Evolutionary conservation across 2,888 invertebrate species (phyloP).

Genomic region (Brachypalpus laphriformis): DNA sequence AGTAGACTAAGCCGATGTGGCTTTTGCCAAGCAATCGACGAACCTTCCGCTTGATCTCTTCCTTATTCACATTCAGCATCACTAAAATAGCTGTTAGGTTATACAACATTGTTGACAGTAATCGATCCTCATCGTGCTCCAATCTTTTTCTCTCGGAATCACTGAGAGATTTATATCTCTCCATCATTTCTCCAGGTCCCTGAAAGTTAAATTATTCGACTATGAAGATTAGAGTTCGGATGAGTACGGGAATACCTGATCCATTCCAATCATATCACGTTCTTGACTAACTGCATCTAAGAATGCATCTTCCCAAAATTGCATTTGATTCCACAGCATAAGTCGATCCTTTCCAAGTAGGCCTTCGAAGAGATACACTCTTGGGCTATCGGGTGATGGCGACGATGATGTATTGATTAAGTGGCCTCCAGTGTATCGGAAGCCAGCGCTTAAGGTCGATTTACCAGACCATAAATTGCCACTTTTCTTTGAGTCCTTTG

Average conservation of each 20-base stretch:
- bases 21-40: conserved; percentile 97
- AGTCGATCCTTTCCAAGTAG: conserved; percentile 87
- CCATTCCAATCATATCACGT: conserved; percentile 99
- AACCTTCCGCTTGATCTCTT: conserved; percentile 92
- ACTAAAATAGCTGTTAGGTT: conserved; percentile 98
- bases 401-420: conserved; percentile 92
- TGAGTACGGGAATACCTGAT: conserved; percentile 86
- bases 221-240: not conserved
- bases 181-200: conserved; percentile 99
- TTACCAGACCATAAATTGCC: conserved; percentile 97
- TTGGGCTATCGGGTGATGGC: conserved; percentile 92
- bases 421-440: conserved; percentile 93
- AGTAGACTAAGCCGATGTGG: conserved; percentile 98
- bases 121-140: conserved; percentile 98
- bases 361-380: conserved; percentile 97
- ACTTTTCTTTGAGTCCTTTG: conserved; percentile 89
- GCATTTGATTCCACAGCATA: conserved; percentile 98
- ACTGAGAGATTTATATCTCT: conserved; percentile 95
- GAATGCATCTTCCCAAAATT: conserved; percentile 99
- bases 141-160: conserved; percentile 96
- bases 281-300: conserved; percentile 98
- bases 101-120: conserved; percentile 97
- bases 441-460: conserved; percentile 93
- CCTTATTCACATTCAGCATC: conserved; percentile 93
- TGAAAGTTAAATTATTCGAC: conserved; percentile 72